Conservation (phyloP, 53 echinoderm and acorn worm species). For the Holothuria scabra region DNA sequence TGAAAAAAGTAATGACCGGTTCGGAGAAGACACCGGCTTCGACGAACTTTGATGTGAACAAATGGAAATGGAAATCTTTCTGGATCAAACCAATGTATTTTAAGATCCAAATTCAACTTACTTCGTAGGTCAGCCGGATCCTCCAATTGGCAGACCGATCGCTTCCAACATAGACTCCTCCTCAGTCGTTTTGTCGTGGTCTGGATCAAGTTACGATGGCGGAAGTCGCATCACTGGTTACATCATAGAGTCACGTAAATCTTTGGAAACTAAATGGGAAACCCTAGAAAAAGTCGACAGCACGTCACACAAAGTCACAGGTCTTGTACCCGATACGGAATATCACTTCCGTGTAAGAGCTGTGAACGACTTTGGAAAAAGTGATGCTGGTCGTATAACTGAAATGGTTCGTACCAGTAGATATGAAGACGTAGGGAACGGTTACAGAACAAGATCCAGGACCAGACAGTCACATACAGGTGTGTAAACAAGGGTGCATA, state of each 20-base stretch:
- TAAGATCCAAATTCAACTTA: constrained; percentile 3
- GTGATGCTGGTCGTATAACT: constrained; percentile 79
- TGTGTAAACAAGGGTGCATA: constrained; percentile 66
- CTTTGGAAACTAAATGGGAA: constrained; percentile 61
- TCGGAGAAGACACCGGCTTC: no score
- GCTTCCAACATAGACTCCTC: constrained; percentile 73
- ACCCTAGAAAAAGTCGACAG: constrained; percentile 56
- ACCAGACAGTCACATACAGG: background rate
- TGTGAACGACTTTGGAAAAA: constrained; percentile 77
- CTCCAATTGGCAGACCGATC: constrained; percentile 87
- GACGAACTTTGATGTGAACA: no score
- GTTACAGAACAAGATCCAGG: constrained; percentile 17
- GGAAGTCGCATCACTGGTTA: constrained; percentile 92
- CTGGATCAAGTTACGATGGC: constrained; percentile 90
- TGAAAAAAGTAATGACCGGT: no score
- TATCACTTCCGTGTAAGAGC: constrained; percentile 95
- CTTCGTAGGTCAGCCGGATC: constrained; percentile 88
- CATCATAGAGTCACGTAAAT: constrained; percentile 73
- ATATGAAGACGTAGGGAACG: background rate
- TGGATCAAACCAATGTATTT: no score
- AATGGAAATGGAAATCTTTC: no score
- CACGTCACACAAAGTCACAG: constrained; percentile 78
- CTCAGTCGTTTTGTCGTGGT: constrained; percentile 82
- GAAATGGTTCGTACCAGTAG: constrained; percentile 52
- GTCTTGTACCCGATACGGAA: constrained; percentile 77